A percentile compares a stretch with the other conserved stretches of the same genome.
phyloP scores from a whole-genome alignment of 2,797 vertebrate species.

The Antennarius maculatus region DNA sequence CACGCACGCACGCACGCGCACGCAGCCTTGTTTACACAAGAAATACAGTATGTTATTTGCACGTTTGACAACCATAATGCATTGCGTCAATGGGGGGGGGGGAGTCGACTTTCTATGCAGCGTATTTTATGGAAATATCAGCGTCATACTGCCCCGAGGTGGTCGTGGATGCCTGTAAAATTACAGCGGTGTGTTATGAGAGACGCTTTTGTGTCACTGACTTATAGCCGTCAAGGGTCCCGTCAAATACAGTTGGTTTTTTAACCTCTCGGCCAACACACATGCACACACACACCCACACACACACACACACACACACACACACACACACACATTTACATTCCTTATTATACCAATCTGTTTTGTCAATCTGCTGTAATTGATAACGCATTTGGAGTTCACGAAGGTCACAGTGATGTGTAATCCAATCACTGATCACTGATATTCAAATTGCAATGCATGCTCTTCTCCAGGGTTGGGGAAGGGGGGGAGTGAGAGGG shows the following conservation, averaged over 20 bases:
- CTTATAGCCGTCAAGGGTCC: slow-evolving; percentile 48
- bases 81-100: slow-evolving; percentile 15
- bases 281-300: too few species aligned
- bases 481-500: slow-evolving; percentile 45
- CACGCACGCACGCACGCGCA: not conserved
- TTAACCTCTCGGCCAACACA: slow-evolving; percentile 3
- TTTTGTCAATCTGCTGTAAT: slow-evolving; percentile 54
- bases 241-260: slow-evolving; percentile 43
- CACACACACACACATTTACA: slow-evolving; percentile 23
- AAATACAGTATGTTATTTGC: slow-evolving; percentile 47
- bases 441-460: slow-evolving; percentile 62
- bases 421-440: slow-evolving; percentile 77
- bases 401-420: slow-evolving; percentile 51
- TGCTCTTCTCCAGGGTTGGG: slow-evolving; percentile 58
- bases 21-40: slow-evolving; percentile 20
- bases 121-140: slow-evolving; percentile 51
- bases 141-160: slow-evolving; percentile 26
- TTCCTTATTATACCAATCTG: slow-evolving; percentile 51
- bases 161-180: slow-evolving; percentile 40
- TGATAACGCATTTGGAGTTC: slow-evolving; percentile 48
- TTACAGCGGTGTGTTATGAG: slow-evolving; percentile 46
- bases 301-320: too few species aligned
- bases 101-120: slow-evolving; percentile 28
- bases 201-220: slow-evolving; percentile 39
- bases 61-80: slow-evolving; percentile 45